Conservation (phyloP, 2,888 invertebrate species). For the Mythimna vitellina region DNA sequence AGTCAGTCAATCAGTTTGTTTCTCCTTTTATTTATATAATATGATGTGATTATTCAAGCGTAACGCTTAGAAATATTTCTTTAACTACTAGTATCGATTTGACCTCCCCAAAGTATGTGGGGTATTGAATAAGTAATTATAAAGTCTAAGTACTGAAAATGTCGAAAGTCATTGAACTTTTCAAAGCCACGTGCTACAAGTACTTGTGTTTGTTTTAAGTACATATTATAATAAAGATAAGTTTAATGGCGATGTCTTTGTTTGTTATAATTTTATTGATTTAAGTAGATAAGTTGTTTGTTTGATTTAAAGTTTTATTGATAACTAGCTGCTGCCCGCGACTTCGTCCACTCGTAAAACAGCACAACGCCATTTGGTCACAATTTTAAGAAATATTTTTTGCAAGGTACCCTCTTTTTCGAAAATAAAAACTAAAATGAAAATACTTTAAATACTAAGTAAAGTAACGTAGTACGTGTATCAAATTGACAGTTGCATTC, state of each 20-base stretch:
- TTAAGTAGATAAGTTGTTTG: not conserved
- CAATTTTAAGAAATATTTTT: no score
- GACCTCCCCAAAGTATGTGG: not conserved
- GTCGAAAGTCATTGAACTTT: conserved; percentile 26
- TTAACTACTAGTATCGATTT: conserved; percentile 2
- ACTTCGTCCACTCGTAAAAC: not conserved
- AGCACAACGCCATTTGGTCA: no score
- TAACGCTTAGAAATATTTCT: not conserved
- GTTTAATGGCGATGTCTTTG: not conserved
- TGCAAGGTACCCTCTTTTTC: no score
- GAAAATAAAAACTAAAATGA: no score
- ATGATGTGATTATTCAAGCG: not conserved
- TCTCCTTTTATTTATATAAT: no score
- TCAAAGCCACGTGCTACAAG: not conserved
- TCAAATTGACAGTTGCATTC: no score
- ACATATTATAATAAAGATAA: conserved; percentile 15
- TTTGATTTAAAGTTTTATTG: not conserved
- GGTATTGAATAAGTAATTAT: conserved; percentile 1
- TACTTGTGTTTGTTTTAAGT: not conserved
- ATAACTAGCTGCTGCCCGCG: no score
- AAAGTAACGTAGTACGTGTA: no score
- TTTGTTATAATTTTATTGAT: conserved; percentile 1
- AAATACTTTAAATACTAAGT: no score
- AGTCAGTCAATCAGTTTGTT: no score
- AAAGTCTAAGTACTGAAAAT: conserved; percentile 3